Evolutionary conservation across 2,888 invertebrate species (phyloP), one percentile per base, ranked within the genome.

Genomic region (Bombylius discolor): DNA sequence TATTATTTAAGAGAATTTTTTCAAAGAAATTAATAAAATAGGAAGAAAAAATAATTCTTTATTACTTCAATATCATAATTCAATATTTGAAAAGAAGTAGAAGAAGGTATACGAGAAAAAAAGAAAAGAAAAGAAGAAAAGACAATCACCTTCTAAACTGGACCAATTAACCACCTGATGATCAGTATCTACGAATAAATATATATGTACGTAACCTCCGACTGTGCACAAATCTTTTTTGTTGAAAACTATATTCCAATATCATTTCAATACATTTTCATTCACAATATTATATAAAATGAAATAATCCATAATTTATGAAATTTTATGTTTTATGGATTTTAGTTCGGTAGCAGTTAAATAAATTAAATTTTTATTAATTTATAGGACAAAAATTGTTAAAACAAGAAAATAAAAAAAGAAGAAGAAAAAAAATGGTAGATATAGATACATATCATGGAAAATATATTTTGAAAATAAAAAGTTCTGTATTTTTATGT

Each of bases 301-400:
- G 5, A 42, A 42, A 11, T 11, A 42, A 11, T 11, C 39, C 39
- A 42, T 42, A 42, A 42, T 8, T 42, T 42, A 11, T 11, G 11
- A 42, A 11, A 42, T 36, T 42, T 11, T 42, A 42, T 42, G 39
- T 42, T 42, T 42, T 42, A 11, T 11, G 8, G 39, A 42, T 59
- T 62, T 63, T 54, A 62, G 62, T 63, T 65, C 70, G 64, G 70
- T 66, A 70, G 70, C 68, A 59, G 64, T 61, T 64, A 62, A 63
- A 65, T 66, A 64, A 66, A 67, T 65, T 63, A 67, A 66, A 64
- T 64, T 62, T 68, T 68, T 68, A 68, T 69, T 68, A 69, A 70
- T 69, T 70, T 70, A 69, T 68, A 68, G 67, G 65, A 62, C 63
- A 68, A 65, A 67, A 68, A 69, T 62, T 60, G 57, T 62, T 58